Evolutionary conservation across 2,113 vertebrate genomes (phyloP).

Genomic region (Xenopus borealis): DNA sequence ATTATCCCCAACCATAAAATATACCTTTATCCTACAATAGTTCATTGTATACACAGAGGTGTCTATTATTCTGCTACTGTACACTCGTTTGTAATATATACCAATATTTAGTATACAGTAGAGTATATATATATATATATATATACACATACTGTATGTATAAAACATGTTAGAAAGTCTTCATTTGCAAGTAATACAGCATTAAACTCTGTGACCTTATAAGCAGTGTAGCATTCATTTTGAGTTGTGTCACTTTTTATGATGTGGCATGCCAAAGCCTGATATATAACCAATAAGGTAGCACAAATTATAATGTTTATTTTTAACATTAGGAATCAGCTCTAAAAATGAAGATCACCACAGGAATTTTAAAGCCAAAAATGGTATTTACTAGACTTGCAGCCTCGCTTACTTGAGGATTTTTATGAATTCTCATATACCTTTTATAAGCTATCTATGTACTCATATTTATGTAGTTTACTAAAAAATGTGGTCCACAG

Average conservation of each 20-base stretch:
- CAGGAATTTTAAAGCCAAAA: slow-evolving; percentile 26
- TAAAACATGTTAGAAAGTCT: no score
- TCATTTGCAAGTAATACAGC: not conserved
- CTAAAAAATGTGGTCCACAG: slow-evolving; percentile 31
- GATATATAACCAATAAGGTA: slow-evolving; percentile 39
- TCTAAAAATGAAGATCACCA: slow-evolving; percentile 31
- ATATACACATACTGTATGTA: no score
- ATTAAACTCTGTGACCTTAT: not conserved
- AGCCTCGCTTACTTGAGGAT: slow-evolving; percentile 7
- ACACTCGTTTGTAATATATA: no score
- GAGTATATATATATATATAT: no score
- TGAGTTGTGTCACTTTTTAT: slow-evolving; percentile 26
- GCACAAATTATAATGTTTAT: slow-evolving; percentile 43
- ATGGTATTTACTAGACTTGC: slow-evolving; percentile 5
- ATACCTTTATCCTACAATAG: no score
- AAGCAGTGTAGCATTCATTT: slow-evolving; percentile 7
- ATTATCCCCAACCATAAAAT: no score
- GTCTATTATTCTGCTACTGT: no score
- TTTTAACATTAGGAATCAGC: slow-evolving; percentile 30
- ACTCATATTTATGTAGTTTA: slow-evolving; percentile 46
- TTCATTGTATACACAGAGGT: no score
- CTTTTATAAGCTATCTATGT: slow-evolving; percentile 32
- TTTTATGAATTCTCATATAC: slow-evolving; percentile 10
- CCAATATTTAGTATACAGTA: no score
- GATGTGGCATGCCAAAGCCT: slow-evolving; percentile 39